Percentiles rank a stretch among this genome's conserved stretches.
Conservation (phyloP, 2,888 invertebrate genomes). For the Noctua janthina region DNA sequence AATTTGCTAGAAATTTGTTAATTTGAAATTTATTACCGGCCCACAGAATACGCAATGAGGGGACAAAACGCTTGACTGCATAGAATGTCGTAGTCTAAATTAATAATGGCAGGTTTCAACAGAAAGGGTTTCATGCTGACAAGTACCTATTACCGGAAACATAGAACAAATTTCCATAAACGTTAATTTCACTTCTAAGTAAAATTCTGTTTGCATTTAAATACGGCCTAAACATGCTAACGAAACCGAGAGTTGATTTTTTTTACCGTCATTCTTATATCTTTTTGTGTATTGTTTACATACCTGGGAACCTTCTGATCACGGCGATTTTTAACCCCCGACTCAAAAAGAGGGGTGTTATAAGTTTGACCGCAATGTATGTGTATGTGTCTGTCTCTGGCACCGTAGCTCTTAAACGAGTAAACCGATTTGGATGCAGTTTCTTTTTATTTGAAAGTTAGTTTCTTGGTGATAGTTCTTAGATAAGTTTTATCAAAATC, state of each 20-base stretch:
- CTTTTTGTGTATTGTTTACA: not conserved
- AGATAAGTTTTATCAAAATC: too few relatives aligned
- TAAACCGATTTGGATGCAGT: too few relatives aligned
- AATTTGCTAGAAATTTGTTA: conserved; percentile 63
- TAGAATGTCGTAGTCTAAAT: conserved; percentile 53
- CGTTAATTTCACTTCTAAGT: not conserved
- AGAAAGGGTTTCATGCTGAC: conserved; percentile 20
- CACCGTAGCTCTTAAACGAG: too few relatives aligned
- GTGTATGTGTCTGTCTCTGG: too few relatives aligned
- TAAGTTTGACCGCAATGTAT: too few relatives aligned
- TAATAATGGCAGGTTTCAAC: conserved; percentile 51
- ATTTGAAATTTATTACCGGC: conserved; percentile 62
- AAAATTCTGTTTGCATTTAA: not conserved
- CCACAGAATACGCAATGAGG: conserved; percentile 61
- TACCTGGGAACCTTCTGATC: not conserved
- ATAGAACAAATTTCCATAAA: conserved; percentile 7
- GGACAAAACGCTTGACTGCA: conserved; percentile 47
- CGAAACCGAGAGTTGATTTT: not conserved
- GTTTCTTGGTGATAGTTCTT: too few relatives aligned
- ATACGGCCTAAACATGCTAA: not conserved
- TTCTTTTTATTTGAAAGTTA: too few relatives aligned
- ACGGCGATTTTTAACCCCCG: too few relatives aligned
- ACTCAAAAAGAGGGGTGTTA: too few relatives aligned
- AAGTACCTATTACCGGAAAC: conserved; percentile 3
- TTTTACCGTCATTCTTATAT: not conserved